These are phyloP conservation scores for Crocidura indochinensis DNA, from an alignment of 2,797 vertebrate genomes.

Conservation along the genomic window DNA sequence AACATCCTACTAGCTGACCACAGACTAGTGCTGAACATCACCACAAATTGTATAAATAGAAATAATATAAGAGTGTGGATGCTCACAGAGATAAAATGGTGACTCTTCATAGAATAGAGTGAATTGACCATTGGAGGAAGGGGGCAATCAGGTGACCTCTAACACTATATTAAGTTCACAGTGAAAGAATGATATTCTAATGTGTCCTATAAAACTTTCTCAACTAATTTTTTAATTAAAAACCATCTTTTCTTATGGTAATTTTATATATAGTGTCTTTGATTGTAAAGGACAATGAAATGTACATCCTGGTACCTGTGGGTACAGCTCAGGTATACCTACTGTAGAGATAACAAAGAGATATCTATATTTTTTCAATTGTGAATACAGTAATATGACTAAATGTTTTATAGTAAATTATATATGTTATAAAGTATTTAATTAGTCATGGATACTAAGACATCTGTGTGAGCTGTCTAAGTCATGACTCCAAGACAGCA, in stretches of 20 bases:
- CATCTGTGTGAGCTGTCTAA: too few relatives aligned
- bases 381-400: neutral
- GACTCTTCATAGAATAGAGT: neutral
- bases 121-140: neutral
- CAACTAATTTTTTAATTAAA: neutral
- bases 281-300: neutral
- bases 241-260: neutral
- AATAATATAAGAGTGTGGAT: neutral
- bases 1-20: too few relatives aligned
- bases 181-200: neutral
- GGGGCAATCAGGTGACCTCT: neutral
- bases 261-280: neutral
- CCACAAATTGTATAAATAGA: neutral
- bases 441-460: neutral
- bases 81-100: neutral
- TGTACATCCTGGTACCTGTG: neutral
- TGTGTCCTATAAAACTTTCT: neutral
- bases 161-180: neutral
- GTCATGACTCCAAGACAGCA: neutral
- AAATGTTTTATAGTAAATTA: neutral
- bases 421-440: constrained; percentile 34
- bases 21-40: neutral
- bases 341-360: neutral
- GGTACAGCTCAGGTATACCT: neutral
- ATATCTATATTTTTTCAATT: neutral